Evolutionary conservation across 1,140 invertebrate genomes (phyloP).

Genomic region (Pseudoatta argentina): DNA sequence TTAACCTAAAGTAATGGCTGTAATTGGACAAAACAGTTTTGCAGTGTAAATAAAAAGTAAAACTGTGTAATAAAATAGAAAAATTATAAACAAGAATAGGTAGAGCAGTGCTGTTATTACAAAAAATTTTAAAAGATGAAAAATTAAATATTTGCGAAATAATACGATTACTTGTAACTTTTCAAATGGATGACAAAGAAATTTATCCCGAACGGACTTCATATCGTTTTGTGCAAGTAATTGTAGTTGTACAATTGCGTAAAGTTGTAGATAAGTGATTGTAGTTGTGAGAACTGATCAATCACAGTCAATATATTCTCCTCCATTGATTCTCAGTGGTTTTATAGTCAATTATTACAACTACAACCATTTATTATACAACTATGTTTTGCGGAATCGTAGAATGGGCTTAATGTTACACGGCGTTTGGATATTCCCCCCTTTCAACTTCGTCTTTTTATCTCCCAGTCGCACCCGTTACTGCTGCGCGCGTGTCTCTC

Average conservation of each 20-base stretch:
- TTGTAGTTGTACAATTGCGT: no score
- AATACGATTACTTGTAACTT: background rate
- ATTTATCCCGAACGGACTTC: background rate
- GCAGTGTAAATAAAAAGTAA: background rate
- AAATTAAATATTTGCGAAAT: background rate
- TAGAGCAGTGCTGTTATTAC: background rate
- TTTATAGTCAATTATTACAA: no score
- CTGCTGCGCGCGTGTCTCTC: constrained; percentile 38
- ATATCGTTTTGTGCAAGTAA: background rate
- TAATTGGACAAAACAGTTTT: background rate
- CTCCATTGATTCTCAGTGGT: no score
- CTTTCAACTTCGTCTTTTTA: constrained; percentile 41
- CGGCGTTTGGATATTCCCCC: background rate
- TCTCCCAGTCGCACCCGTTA: constrained; percentile 42
- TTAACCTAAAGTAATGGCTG: background rate
- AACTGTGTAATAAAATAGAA: background rate
- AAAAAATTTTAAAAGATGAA: background rate
- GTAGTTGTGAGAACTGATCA: no score
- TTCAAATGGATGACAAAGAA: background rate
- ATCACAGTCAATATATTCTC: no score
- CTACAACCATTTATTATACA: no score
- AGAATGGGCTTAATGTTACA: background rate
- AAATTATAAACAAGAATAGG: background rate
- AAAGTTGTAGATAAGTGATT: no score
- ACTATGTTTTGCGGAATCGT: no score